Conservation (phyloP, 2,888 invertebrate genomes). For the Acleris holmiana region DNA sequence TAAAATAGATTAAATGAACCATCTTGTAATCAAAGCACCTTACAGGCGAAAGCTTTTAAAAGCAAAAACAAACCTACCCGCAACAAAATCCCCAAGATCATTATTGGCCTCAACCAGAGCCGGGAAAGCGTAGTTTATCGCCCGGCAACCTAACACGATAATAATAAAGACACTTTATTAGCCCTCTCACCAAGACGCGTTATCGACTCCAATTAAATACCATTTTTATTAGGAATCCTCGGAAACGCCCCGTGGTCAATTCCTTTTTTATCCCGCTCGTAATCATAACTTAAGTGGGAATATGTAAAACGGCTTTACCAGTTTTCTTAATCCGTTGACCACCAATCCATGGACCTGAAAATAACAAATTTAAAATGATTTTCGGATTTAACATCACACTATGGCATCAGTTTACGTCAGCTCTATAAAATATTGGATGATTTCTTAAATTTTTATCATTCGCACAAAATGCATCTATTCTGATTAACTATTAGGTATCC, state of each 20-base stretch:
- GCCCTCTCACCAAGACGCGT: conserved; percentile 72
- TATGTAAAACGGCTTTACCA: conserved; percentile 51
- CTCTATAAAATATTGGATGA: too few relatives aligned
- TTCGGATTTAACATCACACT: too few relatives aligned
- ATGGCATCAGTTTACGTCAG: too few relatives aligned
- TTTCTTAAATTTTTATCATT: too few relatives aligned
- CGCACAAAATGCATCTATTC: too few relatives aligned
- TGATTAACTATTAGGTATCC: too few relatives aligned
- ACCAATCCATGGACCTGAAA: conserved; percentile 66
- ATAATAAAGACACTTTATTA: conserved; percentile 82
- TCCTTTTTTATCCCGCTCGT: conserved; percentile 52
- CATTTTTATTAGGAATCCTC: conserved; percentile 79
- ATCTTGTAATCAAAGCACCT: conserved; percentile 40
- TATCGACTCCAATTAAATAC: conserved; percentile 83
- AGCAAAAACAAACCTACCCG: conserved; percentile 30
- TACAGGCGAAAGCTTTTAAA: conserved; percentile 26
- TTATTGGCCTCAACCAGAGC: conserved; percentile 41
- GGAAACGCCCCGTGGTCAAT: conserved; percentile 70
- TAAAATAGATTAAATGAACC: conserved; percentile 37
- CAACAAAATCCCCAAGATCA: conserved; percentile 51
- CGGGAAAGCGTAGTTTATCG: conserved; percentile 59
- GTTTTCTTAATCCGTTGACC: conserved; percentile 54
- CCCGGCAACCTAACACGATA: conserved; percentile 70
- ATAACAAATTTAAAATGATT: conserved; percentile 42
- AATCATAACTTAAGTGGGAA: conserved; percentile 26